phyloP scores from a whole-genome alignment of 2,797 vertebrate species.

The Atherinosoma microstoma region DNA sequence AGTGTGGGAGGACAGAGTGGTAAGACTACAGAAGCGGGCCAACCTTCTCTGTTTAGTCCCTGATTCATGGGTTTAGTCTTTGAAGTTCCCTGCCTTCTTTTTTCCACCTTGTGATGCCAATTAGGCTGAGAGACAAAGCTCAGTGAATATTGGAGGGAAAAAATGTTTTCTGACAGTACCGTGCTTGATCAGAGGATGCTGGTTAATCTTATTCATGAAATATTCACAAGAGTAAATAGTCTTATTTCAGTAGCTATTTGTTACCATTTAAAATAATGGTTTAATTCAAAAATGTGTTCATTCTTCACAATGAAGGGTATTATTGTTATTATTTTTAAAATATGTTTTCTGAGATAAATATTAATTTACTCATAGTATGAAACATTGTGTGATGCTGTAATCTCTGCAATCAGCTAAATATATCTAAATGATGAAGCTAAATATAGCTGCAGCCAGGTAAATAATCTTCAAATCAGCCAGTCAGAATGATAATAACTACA shows the following conservation, averaged over 20 bases:
- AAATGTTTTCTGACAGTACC: background rate
- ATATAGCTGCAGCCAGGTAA: background rate
- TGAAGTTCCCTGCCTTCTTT: conserved; percentile 5
- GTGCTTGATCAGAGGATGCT: background rate
- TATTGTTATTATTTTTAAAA: background rate
- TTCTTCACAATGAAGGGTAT: background rate
- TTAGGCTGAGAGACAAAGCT: background rate
- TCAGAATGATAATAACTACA: background rate
- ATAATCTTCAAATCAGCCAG: background rate
- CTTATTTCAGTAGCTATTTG: background rate
- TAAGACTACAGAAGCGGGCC: background rate
- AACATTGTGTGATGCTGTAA: background rate
- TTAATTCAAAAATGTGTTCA: background rate
- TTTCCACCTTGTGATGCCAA: background rate
- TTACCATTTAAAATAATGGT: background rate
- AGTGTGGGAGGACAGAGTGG: background rate
- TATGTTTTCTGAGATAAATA: background rate
- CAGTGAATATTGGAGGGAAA: background rate
- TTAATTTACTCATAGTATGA: background rate
- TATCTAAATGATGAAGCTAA: background rate
- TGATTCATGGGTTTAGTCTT: conserved; percentile 11
- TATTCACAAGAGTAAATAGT: background rate
- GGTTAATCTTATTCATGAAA: background rate
- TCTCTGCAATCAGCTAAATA: background rate
- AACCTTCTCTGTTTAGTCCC: conserved; percentile 2